Percentiles rank a stretch among this genome's conserved stretches.
phyloP scores from a whole-genome alignment of 1,140 invertebrate genomes.

The Danaus melanippus region DNA sequence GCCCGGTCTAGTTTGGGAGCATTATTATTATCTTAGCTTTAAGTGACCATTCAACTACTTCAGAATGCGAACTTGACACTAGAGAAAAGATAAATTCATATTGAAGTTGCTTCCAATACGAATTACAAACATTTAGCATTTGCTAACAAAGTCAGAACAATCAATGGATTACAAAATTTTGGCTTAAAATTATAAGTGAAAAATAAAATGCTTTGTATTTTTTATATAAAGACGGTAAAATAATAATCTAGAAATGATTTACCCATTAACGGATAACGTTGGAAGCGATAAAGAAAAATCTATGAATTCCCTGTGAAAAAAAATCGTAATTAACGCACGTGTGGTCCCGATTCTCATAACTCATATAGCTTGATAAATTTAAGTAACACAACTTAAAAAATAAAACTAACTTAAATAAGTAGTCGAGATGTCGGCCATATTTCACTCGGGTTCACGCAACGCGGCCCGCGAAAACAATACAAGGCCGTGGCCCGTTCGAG shows the following conservation, averaged over 20 bases:
- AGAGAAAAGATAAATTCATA: too few species aligned
- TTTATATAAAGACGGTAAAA: too few species aligned
- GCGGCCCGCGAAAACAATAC: constrained; percentile 66
- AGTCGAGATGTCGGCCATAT: constrained; percentile 61
- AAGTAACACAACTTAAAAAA: constrained; percentile 63
- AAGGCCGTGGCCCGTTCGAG: constrained; percentile 42
- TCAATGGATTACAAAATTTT: too few species aligned
- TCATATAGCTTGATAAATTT: constrained; percentile 70
- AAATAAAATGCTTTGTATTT: too few species aligned
- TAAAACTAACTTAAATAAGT: constrained; percentile 54
- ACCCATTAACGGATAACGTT: too few species aligned
- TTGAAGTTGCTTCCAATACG: too few species aligned
- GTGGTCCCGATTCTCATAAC: constrained; percentile 64
- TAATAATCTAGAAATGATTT: too few species aligned
- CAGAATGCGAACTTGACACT: constrained; percentile 15
- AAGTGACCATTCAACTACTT: constrained; percentile 11
- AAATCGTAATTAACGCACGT: constrained; percentile 57
- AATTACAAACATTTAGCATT: too few species aligned
- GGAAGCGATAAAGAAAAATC: too few species aligned
- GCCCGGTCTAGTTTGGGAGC: constrained; percentile 67
- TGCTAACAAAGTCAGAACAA: too few species aligned
- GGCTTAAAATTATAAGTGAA: too few species aligned
- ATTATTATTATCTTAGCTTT: constrained; percentile 57
- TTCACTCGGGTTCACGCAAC: constrained; percentile 66
- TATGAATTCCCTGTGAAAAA: too few species aligned